Percentiles rank a stretch among this genome's conserved stretches.
These are phyloP conservation scores for Stercorarius parasiticus DNA, from an alignment of 2,113 vertebrate genomes.

Conservation along the genomic window DNA sequence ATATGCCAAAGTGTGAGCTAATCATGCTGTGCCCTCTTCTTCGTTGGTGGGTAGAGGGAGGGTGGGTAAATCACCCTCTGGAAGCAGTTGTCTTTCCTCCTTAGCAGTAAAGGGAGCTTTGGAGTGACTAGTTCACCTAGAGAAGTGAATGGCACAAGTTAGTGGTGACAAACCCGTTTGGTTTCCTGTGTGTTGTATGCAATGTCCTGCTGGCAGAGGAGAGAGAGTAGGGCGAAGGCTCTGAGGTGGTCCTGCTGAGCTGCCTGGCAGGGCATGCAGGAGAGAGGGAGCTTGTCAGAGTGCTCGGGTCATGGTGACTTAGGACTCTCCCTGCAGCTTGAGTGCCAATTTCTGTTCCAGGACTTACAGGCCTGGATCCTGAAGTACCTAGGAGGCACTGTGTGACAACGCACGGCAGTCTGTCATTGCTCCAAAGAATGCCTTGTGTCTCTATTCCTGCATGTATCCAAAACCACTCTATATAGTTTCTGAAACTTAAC, in stretches of 20 bases:
- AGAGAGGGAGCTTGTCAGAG: background rate
- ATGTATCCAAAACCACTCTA: rapidly evolving
- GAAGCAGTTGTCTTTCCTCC: background rate
- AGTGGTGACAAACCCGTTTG: rapidly evolving
- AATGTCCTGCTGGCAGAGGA: background rate
- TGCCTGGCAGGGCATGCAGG: background rate
- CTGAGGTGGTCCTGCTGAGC: background rate
- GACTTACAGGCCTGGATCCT: background rate
- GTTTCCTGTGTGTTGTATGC: background rate
- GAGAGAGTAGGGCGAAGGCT: rapidly evolving
- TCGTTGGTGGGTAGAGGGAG: background rate
- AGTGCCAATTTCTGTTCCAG: background rate
- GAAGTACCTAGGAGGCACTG: background rate
- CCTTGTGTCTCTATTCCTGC: background rate
- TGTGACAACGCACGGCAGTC: background rate
- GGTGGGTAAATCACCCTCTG: background rate
- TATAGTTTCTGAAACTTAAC: background rate
- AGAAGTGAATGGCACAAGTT: background rate
- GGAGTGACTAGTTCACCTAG: background rate
- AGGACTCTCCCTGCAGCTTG: background rate
- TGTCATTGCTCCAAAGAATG: background rate
- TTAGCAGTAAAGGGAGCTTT: background rate
- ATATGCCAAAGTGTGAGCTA: background rate
- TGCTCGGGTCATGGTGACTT: background rate
- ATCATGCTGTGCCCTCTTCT: background rate